Evolutionary conservation across 1,140 invertebrate species (phyloP), one percentile per base, ranked within the genome.

Genomic region (Drosophila parabipectinata): DNA sequence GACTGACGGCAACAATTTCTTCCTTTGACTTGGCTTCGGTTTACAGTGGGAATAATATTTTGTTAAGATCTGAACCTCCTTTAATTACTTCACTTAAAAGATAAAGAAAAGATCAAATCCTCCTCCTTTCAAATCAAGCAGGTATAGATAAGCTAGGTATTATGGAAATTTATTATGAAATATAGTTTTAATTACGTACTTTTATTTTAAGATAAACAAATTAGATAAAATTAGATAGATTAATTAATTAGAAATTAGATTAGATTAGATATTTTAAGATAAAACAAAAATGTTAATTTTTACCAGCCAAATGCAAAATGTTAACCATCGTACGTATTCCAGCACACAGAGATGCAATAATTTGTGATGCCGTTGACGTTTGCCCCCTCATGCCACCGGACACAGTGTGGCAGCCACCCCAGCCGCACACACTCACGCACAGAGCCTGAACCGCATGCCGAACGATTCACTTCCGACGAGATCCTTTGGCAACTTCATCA

Each of bases 401-500:
- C 44, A 18, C 44, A 15, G 8, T 47, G 18, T 39, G n/a, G 26
- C 44, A 48, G 10, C 14, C 18, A 8, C 32, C 44, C 8, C 18
- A 18, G 18, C 18, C 51, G 39, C 50, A 48, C 45, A 58, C 9
- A 26, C 28, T 51, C 50, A 55, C 61, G 63, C 72, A 76, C 51
- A 52, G 54, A 39, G 52, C 39, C 44, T 39, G 34, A 67, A 57
- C 37, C 55, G 61, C 77, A 79, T 63, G 32, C 37, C 63, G 52
- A 69, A 68, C 66, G 66, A 68, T 56, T 69, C 66, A 69, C 67
- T 72, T 56, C 72, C 72, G 64, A 39, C 60, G 72, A 60, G 69
- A 77, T 87, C 73, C 61, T 85, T 73, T 45, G 55, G 57, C 66
- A 69, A 80, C 81, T 84, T 85, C 69, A 76, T 76, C 73, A 67